phyloP scores from a whole-genome alignment of 2,113 vertebrate genomes.

The Esox niger region DNA sequence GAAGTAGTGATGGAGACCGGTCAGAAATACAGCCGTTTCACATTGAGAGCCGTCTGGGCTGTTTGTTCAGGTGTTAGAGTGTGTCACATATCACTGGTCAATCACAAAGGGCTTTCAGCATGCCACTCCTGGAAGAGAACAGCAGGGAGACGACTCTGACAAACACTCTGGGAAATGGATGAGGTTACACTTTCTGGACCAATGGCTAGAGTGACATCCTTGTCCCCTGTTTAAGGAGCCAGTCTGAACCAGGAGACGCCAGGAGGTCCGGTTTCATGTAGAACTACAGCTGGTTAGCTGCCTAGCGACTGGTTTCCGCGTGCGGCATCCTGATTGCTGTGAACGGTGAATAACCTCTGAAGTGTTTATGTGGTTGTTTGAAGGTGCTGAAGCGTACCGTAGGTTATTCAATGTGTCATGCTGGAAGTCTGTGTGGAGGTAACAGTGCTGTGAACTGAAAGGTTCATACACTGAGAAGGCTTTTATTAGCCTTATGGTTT shows the following conservation, averaged over 20 bases:
- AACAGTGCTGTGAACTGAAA: conserved; percentile 58
- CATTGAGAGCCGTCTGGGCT: background rate
- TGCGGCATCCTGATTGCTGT: background rate
- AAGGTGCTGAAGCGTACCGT: conserved; percentile 20
- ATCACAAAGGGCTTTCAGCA: conserved; percentile 22
- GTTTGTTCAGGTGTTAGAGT: background rate
- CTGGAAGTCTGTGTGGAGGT: conserved; percentile 47
- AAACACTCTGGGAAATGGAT: conserved; percentile 5
- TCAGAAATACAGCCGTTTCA: too few relatives aligned
- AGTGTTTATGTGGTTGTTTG: conserved; percentile 13
- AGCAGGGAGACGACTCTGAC: conserved; percentile 1
- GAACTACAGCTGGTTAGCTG: background rate
- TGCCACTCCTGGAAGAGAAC: conserved; percentile 25
- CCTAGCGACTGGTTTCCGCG: background rate
- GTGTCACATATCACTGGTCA: too few relatives aligned
- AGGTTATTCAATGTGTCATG: conserved; percentile 49
- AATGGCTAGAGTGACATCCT: too few relatives aligned
- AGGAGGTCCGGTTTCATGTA: too few relatives aligned
- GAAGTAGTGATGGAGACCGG: too few relatives aligned
- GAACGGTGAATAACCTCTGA: conserved; percentile 4
- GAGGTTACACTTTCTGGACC: conserved; percentile 13
- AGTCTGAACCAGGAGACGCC: background rate
- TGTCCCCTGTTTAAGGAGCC: background rate
- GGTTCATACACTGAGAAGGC: conserved; percentile 49
- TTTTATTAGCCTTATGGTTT: background rate